These are phyloP conservation scores for Nettapus auritus DNA, from an alignment of 2,113 vertebrate species.

Conservation along the genomic window DNA sequence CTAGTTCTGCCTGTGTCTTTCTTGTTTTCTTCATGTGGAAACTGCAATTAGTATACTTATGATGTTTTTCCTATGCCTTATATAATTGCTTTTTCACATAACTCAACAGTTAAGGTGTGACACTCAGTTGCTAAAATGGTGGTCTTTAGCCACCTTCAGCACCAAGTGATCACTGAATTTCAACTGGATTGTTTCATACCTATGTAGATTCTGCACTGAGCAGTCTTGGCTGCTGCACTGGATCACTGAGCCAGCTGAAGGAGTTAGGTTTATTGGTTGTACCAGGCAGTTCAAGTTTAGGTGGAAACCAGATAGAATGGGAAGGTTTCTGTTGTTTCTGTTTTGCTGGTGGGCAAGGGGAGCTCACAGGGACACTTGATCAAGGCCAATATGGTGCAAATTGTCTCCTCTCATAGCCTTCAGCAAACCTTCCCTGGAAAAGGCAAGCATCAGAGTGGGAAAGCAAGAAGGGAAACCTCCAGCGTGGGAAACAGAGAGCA, in stretches of 20 bases:
- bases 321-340: not conserved
- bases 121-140: not conserved
- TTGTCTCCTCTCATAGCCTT: not conserved
- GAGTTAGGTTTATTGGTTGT: not conserved
- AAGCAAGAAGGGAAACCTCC: not conserved
- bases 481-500: not conserved
- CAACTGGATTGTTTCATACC: not conserved
- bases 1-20: rapidly evolving
- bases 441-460: not conserved
- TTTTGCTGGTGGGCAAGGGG: not conserved
- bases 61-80: not conserved
- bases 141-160: not conserved
- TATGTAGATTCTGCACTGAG: not conserved
- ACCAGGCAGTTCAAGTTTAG: rapidly evolving
- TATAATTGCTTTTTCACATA: not conserved
- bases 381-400: not conserved
- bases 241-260: not conserved
- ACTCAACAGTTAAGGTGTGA: not conserved
- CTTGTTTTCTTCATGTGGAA: not conserved
- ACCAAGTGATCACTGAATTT: rapidly evolving
- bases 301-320: not conserved
- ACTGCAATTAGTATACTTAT: not conserved
- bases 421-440: not conserved
- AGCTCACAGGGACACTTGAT: rapidly evolving
- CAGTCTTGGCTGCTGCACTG: not conserved